Evolutionary conservation across 2,888 invertebrate species (phyloP).

Genomic region (Stenichneumon culpator): DNA sequence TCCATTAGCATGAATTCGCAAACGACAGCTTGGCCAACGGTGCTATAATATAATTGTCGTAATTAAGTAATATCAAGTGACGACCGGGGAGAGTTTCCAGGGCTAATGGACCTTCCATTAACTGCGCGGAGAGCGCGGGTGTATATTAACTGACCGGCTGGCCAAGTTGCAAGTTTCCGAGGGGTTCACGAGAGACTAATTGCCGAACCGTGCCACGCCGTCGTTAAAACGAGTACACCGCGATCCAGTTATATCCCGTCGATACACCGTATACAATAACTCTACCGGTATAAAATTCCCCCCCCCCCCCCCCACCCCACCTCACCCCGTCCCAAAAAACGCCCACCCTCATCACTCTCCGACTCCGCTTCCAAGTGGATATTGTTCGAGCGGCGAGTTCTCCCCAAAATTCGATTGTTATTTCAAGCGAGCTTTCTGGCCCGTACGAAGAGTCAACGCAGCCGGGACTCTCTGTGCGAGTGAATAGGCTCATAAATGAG

Average conservation of each 20-base stretch:
- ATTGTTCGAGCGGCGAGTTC: slow-evolving; percentile 19
- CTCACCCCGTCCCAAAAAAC: too few relatives aligned
- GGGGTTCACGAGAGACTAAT: slow-evolving; percentile 67
- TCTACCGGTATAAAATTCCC: not conserved
- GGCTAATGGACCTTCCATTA: slow-evolving; percentile 71
- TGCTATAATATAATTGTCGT: slow-evolving; percentile 63
- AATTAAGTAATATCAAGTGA: slow-evolving; percentile 74
- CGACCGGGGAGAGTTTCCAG: slow-evolving; percentile 64
- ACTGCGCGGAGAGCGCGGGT: slow-evolving; percentile 30
- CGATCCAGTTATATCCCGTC: slow-evolving; percentile 56
- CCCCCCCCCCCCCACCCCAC: not conserved
- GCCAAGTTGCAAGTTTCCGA: slow-evolving; percentile 69
- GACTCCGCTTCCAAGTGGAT: not conserved
- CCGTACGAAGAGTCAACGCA: slow-evolving; percentile 3
- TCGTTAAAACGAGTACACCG: slow-evolving; percentile 66
- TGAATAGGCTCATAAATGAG: slow-evolving; percentile 40
- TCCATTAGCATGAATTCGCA: slow-evolving; percentile 70
- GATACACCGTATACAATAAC: not conserved
- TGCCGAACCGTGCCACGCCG: slow-evolving; percentile 61
- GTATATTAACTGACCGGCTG: slow-evolving; percentile 49
- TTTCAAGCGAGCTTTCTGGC: slow-evolving; percentile 48
- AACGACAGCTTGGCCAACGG: slow-evolving; percentile 67
- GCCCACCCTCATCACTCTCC: not conserved
- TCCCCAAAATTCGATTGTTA: slow-evolving; percentile 57
- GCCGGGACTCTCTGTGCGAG: slow-evolving; percentile 4